Base-by-base conservation (phyloP, 2,888 invertebrate species). In the Macaria notata region DNA sequence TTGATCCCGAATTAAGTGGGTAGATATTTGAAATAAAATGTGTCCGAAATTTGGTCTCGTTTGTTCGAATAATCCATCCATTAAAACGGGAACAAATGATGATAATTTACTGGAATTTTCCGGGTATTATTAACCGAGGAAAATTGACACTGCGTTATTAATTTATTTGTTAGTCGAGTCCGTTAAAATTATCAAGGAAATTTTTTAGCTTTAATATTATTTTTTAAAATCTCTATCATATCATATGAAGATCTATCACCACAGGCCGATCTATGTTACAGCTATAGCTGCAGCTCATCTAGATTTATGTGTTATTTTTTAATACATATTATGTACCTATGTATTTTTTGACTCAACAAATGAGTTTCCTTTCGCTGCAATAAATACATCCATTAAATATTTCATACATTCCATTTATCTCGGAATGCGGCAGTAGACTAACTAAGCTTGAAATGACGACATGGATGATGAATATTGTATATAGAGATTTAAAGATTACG, bases 1-100 rank as follows among this genome's bases (percentile, higher is more conserved):
- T 76, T 75, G 72, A 77, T 78, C 71, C 73, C 68, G 70, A 79
- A 77, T 79, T 78, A 71, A 73, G 70, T 68, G 64, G 60, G 53
- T 42, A 59, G 54, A 62, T 62, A 61, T 71, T 70, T 72, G 64
- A 69, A 69, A 73, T 64, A 69, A 69, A 71, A 65, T 66, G 59
- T 54, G 51, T 41, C 54, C 51, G 33, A 54, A 53, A 53, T 58
- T 52, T 46, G 36, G 48, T 8, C 31, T 44, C 41, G 50, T 59
- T 54, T 54, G 59, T 51, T 48, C 44, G 29, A n/a, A 45, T 49
- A 48, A 49, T 48, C 43, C 29, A 38, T 41, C 46, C 44, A 56
- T 56, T 44, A 29, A 45, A 38, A 9, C 6, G 31, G 46, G 44
- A 31, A 44, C 36, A 50, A 50, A 33, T 30, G n/a, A 6, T 9